Base-by-base conservation (phyloP, 2,113 vertebrate genomes). In the Lampris incognitus region DNA sequence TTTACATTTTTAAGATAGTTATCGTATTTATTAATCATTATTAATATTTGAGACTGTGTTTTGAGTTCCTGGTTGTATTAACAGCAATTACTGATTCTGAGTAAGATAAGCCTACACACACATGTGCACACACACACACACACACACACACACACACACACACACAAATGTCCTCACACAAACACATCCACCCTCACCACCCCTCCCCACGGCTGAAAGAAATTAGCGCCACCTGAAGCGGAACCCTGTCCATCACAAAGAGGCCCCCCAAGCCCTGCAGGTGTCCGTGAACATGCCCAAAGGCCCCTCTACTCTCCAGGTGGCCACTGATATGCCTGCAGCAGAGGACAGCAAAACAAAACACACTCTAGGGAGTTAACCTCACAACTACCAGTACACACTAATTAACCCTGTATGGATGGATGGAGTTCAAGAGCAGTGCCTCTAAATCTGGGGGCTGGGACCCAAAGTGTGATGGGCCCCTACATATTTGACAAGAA, bases 141-240 rank as follows among this genome's bases (percentile, higher is more conserved):
- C 51, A 54, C 51, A 54, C 51, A 54, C 51, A 5, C 59, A 40
- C 69, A 49, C 44, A 39, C 59, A 62, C 11, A 63, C 58, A 49
- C 41, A 48, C 39, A 40, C 49, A 49, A 54, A 40, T 39, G 56
- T n/a, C 50, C 63, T 64, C 39, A 54, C 72, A 63, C 67, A 60
- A 55, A 69, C 11, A 42, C 66, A 67, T 55, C 60, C 37, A 39
- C 69, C 78, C 79, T 67, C 58, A 5, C 48, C 59, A 66, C 66
- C 80, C 85, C 67, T 81, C 79, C 82, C 79, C 72, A 71, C 9
- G 71, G 74, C 74, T 83, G 85, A 79, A 55, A 88, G 79, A 86
- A 93, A 93, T 89, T 88, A 91, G 88, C 85, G 87, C 87, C 90
- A 92, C 89, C 90, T 93, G 92, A 93, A 92, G 91, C 89, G 86